A percentile compares a stretch with the other conserved stretches of the same genome.
Conservation (phyloP, 1,140 invertebrate species). For the Drosophila pectinifera region DNA sequence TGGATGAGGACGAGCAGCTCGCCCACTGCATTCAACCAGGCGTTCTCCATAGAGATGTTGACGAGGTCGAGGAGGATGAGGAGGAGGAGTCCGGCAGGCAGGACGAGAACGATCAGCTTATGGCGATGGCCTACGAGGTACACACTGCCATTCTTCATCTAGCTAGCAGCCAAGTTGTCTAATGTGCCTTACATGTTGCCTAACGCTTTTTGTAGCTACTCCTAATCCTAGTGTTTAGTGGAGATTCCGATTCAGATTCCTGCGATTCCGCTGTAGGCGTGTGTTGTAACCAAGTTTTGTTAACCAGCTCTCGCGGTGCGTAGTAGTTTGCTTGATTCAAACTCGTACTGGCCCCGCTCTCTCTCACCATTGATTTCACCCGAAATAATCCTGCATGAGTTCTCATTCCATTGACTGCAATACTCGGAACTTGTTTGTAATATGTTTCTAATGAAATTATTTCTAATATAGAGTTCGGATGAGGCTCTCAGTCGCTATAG, state of each 20-base stretch:
- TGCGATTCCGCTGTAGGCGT: conserved; percentile 41
- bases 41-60: conserved; percentile 68
- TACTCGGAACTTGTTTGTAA: neutral
- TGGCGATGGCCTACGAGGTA: conserved; percentile 79
- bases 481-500: conserved; percentile 87
- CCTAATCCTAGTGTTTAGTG: conserved; percentile 50
- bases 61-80: conserved; percentile 63
- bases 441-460: conserved; percentile 14
- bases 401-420: conserved; percentile 11
- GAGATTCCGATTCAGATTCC: conserved; percentile 32
- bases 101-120: conserved; percentile 69
- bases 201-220: conserved; percentile 62
- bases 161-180: conserved; percentile 24
- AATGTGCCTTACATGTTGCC: conserved; percentile 47
- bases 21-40: conserved; percentile 80
- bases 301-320: conserved; percentile 67
- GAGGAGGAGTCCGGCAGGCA: conserved; percentile 58
- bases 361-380: conserved; percentile 10
- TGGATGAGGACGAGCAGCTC: conserved; percentile 76
- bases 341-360: conserved; percentile 2
- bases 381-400: conserved; percentile 20
- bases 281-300: conserved; percentile 53
- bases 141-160: conserved; percentile 24
- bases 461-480: conserved; percentile 67
- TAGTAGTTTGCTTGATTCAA: conserved; percentile 53